These are phyloP conservation scores for Lasioglossum leucozonium DNA, from an alignment of 2,888 invertebrate genomes.

Conservation along the genomic window DNA sequence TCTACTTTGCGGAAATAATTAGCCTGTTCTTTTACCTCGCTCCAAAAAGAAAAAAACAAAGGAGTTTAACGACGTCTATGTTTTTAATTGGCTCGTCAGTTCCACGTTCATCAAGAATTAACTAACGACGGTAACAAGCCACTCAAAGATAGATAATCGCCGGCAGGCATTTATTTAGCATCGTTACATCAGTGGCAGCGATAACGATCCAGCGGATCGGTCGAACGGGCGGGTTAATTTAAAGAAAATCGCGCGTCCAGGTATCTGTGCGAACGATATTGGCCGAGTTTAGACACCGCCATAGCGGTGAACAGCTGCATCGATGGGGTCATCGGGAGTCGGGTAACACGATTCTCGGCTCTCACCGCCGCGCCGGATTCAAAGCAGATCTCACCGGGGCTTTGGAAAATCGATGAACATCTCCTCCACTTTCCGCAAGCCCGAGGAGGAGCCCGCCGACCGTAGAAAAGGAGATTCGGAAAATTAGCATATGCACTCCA, in stretches of 20 bases:
- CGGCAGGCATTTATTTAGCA: background rate
- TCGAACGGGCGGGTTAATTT: background rate
- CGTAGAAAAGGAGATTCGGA: constrained; percentile 21
- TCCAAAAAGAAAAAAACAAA: background rate
- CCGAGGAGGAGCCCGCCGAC: background rate
- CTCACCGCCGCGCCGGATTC: background rate
- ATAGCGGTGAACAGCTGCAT: background rate
- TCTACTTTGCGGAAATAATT: too few species aligned
- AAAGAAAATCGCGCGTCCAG: background rate
- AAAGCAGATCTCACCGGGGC: constrained; percentile 31
- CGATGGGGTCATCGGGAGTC: background rate
- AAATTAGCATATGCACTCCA: constrained; percentile 53
- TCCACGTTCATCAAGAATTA: background rate
- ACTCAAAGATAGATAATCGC: background rate
- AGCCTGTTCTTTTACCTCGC: too few species aligned
- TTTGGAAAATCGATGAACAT: constrained; percentile 36
- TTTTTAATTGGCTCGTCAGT: background rate
- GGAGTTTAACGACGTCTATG: background rate
- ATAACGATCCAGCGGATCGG: background rate
- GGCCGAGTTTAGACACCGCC: background rate
- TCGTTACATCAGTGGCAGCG: background rate
- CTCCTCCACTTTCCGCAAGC: background rate
- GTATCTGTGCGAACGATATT: background rate
- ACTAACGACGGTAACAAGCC: background rate
- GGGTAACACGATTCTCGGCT: background rate